Conservation (phyloP, 1,140 invertebrate species). For the Chrysoperla carnea region DNA sequence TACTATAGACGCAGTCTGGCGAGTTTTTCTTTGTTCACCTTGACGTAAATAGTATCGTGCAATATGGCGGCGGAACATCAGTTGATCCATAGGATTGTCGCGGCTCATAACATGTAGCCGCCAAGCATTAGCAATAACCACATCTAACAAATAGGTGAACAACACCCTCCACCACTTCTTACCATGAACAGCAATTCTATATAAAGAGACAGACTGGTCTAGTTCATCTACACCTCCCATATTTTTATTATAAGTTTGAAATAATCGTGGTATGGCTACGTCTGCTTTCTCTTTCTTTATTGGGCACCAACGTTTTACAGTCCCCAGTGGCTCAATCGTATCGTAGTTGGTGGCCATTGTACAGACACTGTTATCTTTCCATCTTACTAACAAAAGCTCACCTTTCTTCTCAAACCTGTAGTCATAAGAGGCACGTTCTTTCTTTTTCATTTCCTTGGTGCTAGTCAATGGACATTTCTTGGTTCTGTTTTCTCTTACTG, state of each 20-base stretch:
- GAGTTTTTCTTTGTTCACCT: neutral
- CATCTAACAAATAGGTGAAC: neutral
- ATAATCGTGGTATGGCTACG: neutral
- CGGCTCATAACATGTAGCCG: neutral
- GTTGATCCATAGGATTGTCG: neutral
- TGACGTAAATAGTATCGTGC: neutral
- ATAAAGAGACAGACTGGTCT: neutral
- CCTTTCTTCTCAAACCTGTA: neutral
- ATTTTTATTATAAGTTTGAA: neutral
- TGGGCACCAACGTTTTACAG: neutral
- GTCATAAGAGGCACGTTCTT: neutral
- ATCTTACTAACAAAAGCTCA: neutral
- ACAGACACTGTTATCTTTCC: neutral
- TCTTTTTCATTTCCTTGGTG: neutral
- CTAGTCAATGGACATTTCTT: neutral
- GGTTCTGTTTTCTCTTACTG: neutral
- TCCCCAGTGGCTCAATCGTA: neutral
- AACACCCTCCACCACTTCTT: neutral
- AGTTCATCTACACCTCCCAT: neutral
- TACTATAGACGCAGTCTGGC: neutral
- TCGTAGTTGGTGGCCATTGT: neutral
- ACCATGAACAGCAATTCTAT: neutral
- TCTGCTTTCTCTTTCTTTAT: neutral
- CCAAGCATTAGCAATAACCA: neutral
- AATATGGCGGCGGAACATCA: neutral